A percentile compares a stretch with the other conserved stretches of the same genome.
phyloP scores from a whole-genome alignment of 2,797 vertebrate species.

The Buphagus erythrorhynchus region DNA sequence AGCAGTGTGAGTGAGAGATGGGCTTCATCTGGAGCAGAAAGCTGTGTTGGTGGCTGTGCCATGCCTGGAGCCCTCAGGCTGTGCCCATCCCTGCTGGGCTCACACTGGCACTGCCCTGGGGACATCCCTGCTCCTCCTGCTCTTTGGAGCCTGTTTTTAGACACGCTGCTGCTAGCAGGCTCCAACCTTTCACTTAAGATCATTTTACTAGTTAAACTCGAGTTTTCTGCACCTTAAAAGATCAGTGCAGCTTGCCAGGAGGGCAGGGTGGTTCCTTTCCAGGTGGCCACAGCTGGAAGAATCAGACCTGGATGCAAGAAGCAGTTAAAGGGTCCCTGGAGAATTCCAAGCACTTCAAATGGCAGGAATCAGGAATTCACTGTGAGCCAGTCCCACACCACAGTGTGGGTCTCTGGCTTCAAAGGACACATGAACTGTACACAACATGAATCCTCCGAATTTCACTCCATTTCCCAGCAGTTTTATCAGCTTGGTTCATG shows the following conservation, averaged over 20 bases:
- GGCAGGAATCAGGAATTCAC: not conserved
- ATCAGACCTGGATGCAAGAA: not conserved
- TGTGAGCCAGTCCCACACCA: rapidly evolving
- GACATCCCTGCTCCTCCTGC: not conserved
- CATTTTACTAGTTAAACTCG: not conserved
- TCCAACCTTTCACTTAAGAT: not conserved
- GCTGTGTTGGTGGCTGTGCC: not conserved
- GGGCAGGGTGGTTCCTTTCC: not conserved
- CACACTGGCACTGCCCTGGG: not conserved
- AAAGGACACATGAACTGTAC: not conserved
- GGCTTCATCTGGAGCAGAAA: not conserved
- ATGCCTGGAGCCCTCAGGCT: not conserved
- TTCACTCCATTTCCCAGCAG: not conserved
- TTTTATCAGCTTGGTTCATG: not conserved
- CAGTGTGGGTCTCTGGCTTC: not conserved
- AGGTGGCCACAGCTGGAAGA: not conserved
- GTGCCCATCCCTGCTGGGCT: not conserved
- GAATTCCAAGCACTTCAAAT: not conserved
- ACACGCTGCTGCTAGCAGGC: not conserved
- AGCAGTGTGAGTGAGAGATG: rapidly evolving
- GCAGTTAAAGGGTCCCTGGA: not conserved
- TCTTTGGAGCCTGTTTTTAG: not conserved
- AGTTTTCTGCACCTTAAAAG: not conserved
- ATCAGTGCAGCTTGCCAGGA: not conserved
- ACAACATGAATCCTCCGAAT: not conserved